A percentile compares a stretch with the other conserved stretches of the same genome.
phyloP scores from a whole-genome alignment of 2,113 vertebrate species.

The Anhinga anhinga region DNA sequence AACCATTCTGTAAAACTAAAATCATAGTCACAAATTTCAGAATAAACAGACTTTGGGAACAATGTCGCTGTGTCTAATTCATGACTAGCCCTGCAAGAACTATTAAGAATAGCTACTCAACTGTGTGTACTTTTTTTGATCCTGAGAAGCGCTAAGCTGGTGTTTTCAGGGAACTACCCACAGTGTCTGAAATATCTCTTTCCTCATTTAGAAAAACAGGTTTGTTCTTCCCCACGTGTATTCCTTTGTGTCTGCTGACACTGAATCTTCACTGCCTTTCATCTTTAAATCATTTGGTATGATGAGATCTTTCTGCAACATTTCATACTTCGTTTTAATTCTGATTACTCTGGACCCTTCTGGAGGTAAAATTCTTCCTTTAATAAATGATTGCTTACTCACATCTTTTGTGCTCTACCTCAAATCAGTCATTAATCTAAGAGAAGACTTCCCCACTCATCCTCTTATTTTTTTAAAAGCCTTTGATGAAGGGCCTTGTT shows the following conservation, averaged over 20 bases:
- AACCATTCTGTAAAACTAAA: background rate
- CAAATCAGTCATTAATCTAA: background rate
- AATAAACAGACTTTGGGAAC: background rate
- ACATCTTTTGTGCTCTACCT: background rate
- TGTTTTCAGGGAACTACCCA: background rate
- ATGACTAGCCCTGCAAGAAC: background rate
- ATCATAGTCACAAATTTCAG: background rate
- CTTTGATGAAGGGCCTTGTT: background rate
- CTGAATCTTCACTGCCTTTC: background rate
- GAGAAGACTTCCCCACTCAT: background rate
- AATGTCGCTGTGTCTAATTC: background rate
- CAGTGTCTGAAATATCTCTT: background rate
- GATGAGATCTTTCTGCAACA: background rate
- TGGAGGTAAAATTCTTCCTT: background rate
- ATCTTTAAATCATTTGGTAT: background rate
- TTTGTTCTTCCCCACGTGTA: background rate
- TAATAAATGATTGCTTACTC: background rate
- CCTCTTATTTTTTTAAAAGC: background rate
- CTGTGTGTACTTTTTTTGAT: fast-evolving
- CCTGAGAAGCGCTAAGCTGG: background rate
- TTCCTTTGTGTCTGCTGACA: background rate
- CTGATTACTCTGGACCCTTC: background rate
- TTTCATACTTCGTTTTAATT: background rate
- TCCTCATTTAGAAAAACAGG: background rate
- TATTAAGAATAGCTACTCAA: background rate